A percentile compares a stretch with the other conserved stretches of the same genome.
phyloP scores from a whole-genome alignment of 2,888 invertebrate genomes.

The Arge pagana region DNA sequence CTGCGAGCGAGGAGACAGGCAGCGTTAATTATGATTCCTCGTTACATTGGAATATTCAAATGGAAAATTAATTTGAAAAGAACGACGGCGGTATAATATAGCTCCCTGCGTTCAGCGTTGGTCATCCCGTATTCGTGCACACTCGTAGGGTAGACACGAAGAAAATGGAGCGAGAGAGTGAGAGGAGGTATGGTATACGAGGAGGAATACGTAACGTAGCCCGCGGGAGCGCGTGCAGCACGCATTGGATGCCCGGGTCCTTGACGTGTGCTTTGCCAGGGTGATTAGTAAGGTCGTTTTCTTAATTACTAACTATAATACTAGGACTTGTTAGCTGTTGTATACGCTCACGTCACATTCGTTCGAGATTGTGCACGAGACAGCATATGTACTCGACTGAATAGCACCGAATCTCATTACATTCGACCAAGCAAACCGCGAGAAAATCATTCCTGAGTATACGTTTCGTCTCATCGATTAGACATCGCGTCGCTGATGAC shows the following conservation, averaged over 20 bases:
- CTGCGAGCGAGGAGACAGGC: background rate
- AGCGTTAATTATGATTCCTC: slow-evolving; percentile 44
- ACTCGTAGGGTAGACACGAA: background rate
- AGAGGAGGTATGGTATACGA: background rate
- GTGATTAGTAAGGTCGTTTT: slow-evolving; percentile 48
- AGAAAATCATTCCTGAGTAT: too few relatives aligned
- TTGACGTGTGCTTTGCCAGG: slow-evolving; percentile 30
- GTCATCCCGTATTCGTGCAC: slow-evolving; percentile 24
- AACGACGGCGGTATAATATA: slow-evolving; percentile 39
- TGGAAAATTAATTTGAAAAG: slow-evolving; percentile 52
- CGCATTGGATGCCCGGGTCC: slow-evolving; percentile 36
- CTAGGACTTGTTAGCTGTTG: slow-evolving; percentile 38
- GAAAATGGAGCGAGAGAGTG: slow-evolving; percentile 5
- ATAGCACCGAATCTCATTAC: too few relatives aligned
- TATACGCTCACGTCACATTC: too few relatives aligned
- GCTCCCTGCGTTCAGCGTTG: slow-evolving; percentile 37
- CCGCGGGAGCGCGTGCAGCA: slow-evolving; percentile 39
- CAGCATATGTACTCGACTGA: too few relatives aligned
- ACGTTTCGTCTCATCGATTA: too few relatives aligned
- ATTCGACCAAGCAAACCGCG: too few relatives aligned
- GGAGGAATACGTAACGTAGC: background rate
- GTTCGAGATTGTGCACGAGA: slow-evolving; percentile 35
- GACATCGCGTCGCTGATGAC: too few relatives aligned
- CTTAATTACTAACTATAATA: slow-evolving; percentile 42
- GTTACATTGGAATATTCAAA: slow-evolving; percentile 51